Base-by-base conservation (phyloP, 2,113 vertebrate species). In the Corydoras sp. region DNA sequence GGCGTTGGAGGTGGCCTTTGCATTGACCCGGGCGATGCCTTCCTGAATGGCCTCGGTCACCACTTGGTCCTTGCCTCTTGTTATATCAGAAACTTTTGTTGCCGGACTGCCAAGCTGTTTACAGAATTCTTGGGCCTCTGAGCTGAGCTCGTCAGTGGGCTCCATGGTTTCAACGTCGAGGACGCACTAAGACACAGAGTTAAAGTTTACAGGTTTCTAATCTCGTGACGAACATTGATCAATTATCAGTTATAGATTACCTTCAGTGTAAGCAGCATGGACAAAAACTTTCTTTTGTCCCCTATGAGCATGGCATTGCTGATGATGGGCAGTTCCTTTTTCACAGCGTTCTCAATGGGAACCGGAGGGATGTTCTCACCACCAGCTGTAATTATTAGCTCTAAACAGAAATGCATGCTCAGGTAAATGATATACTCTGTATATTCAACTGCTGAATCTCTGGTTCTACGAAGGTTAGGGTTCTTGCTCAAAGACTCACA, bases 181-280 rank as follows among this genome's bases (percentile, higher is more conserved):
- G 5, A 85, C 72, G 3, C 91, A 88, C 94, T 95, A 68, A 60
- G 81, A 9, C 49, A n/a, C 60, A 59, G 62, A 14, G 10, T 62
- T 9, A 49, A 15, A 59, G 24, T 67, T n/a, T 1, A 55, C 31
- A 12, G 4, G 2, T 11, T 10, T 32, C 7, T 43, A 43, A 8
- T 43, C 7, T 43, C 35, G 35, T 43, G 35, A 43, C 35, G 4
- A 5, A 43, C 35, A 43, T 32, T 10, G 5, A 15, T 43, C 14
- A 63, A 62, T 72, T 58, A 7, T 18, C 0, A 31, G 50, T 66
- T n/a, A 8, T 12, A 31, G 15, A n/a, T 30, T 84, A 95, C 93
- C 91, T 95, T 96, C 60, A 95, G 72, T 5, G 93, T 94, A 60
- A 95, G 85, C 61, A 95, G 82, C 86, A 95, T 89, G 54, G 93